These are phyloP conservation scores for Archips crataeganus DNA, from an alignment of 2,888 invertebrate genomes.

Conservation along the genomic window DNA sequence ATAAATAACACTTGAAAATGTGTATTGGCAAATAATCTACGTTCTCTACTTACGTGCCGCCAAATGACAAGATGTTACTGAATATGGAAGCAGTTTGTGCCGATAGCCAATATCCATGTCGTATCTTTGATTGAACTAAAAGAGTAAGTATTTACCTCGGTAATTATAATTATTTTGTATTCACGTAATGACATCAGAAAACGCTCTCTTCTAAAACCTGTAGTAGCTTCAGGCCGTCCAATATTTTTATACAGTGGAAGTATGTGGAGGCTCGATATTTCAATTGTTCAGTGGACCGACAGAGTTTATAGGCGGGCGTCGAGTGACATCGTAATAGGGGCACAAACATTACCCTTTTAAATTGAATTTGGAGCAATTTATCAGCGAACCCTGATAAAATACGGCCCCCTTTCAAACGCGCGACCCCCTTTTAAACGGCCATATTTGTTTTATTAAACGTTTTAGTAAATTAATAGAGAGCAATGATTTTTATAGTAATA, in stretches of 20 bases:
- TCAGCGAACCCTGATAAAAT: conserved; percentile 75
- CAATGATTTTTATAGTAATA: conserved; percentile 16
- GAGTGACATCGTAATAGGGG: conserved; percentile 80
- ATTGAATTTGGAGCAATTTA: conserved; percentile 82
- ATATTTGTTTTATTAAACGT: conserved; percentile 66
- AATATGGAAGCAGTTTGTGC: no score
- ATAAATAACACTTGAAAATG: no score
- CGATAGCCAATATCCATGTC: no score
- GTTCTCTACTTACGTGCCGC: no score
- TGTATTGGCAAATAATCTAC: no score
- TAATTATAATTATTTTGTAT: no score
- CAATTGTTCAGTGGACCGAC: conserved; percentile 75
- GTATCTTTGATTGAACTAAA: no score
- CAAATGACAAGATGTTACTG: no score
- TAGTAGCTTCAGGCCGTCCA: conserved; percentile 43
- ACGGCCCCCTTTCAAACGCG: conserved; percentile 60
- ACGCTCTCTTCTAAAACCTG: conserved; percentile 2
- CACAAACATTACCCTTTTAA: conserved; percentile 84
- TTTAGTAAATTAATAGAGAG: conserved; percentile 22
- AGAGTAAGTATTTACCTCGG: no score
- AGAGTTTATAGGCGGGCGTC: conserved; percentile 75
- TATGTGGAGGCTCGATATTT: conserved; percentile 72
- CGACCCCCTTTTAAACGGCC: conserved; percentile 63
- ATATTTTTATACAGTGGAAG: conserved; percentile 69
- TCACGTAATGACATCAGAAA: no score